phyloP scores from a whole-genome alignment of 2,113 vertebrate genomes.

The Peromyscus maniculatus region DNA sequence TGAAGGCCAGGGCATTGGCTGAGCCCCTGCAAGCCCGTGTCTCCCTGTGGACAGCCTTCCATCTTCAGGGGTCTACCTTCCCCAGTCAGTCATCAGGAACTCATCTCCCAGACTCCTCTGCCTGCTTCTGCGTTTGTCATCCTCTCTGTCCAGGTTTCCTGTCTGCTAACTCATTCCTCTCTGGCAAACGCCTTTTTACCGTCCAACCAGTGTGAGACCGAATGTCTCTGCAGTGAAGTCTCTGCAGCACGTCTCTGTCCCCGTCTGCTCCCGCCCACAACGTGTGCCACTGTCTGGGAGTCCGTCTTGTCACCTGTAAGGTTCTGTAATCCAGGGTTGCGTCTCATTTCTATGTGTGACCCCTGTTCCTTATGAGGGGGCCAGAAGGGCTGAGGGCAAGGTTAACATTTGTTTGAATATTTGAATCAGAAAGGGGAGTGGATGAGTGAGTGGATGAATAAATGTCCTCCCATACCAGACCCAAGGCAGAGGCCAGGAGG shows the following conservation, averaged over 20 bases:
- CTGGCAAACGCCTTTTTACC: not conserved
- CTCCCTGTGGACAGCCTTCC: not conserved
- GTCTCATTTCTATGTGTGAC: not conserved
- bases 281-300: not conserved
- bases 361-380: not conserved
- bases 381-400: not conserved
- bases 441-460: not conserved
- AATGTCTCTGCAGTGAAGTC: not conserved
- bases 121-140: not conserved
- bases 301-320: not conserved
- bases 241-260: not conserved
- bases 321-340: not conserved
- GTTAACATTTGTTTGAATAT: not conserved
- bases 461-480: not conserved
- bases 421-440: not conserved
- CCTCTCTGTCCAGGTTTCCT: not conserved
- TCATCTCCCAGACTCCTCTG: not conserved
- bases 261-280: not conserved
- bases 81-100: too few relatives aligned
- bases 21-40: not conserved
- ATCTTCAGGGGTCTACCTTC: not conserved
- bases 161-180: not conserved
- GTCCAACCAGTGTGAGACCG: not conserved
- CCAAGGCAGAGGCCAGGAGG: not conserved
- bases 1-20: too few relatives aligned